Percentiles rank a stretch among this genome's conserved stretches.
Evolutionary conservation across 2,797 vertebrate species (phyloP).

Genomic region (Pteronotus mesoamericanus): DNA sequence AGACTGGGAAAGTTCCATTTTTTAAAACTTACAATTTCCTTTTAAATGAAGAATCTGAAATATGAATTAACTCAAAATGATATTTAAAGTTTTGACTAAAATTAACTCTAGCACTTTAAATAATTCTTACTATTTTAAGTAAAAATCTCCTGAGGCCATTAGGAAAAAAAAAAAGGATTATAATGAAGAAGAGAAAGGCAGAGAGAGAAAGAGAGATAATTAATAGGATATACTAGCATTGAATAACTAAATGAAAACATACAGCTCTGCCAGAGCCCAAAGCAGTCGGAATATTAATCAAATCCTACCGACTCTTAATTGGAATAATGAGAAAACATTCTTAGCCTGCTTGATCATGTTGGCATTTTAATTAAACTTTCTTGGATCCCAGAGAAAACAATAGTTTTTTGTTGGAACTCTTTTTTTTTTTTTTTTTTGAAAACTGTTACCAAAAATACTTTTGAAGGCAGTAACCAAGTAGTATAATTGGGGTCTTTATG

Average conservation of each 20-base stretch:
- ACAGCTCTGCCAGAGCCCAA: conserved; percentile 36
- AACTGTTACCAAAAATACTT: conserved; percentile 71
- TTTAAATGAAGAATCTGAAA: conserved; percentile 56
- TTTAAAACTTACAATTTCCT: not conserved
- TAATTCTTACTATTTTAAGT: conserved; percentile 63
- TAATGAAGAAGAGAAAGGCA: conserved; percentile 43
- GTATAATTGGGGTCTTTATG: conserved; percentile 72
- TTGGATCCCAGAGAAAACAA: conserved; percentile 65
- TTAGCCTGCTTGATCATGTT: conserved; percentile 67
- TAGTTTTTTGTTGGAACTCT: conserved; percentile 62
- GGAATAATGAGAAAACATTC: conserved; percentile 71
- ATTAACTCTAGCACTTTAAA: conserved; percentile 65
- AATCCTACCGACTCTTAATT: conserved; percentile 71
- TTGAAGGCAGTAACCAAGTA: conserved; percentile 68
- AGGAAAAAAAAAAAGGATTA: not conserved
- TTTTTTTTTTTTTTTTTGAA: conserved; percentile 68
- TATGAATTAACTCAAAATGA: conserved; percentile 61
- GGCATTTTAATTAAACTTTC: conserved; percentile 76
- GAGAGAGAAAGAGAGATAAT: conserved; percentile 57
- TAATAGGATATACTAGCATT: conserved; percentile 49
- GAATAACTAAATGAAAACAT: conserved; percentile 66
- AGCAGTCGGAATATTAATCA: conserved; percentile 65
- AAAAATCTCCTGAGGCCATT: conserved; percentile 40
- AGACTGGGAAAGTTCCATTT: conserved; percentile 25
- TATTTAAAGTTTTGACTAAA: conserved; percentile 69